Percentiles rank a stretch among this genome's conserved stretches.
Evolutionary conservation across 2,888 invertebrate genomes (phyloP).

Genomic region (Capitulum mitella): DNA sequence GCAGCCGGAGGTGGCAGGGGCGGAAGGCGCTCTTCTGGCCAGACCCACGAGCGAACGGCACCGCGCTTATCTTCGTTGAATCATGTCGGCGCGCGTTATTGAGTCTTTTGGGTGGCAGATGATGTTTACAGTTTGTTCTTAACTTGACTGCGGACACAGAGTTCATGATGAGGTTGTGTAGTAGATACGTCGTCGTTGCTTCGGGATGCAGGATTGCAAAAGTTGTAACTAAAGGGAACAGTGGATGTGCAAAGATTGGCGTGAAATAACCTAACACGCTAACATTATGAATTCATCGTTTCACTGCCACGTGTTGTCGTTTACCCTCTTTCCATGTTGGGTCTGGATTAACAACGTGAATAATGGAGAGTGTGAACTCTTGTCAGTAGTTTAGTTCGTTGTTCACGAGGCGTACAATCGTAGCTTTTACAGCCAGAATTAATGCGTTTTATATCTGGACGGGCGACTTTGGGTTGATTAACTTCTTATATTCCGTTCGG

Average conservation of each 20-base stretch:
- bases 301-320: background rate
- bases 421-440: background rate
- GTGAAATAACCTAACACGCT: background rate
- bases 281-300: background rate
- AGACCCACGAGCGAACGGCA: no score
- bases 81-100: no score
- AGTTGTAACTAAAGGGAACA: no score
- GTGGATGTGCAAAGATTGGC: no score
- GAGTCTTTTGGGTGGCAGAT: no score
- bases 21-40: no score
- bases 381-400: conserved; percentile 3
- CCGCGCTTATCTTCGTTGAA: no score
- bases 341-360: background rate
- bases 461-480: background rate
- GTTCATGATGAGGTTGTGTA: no score
- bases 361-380: conserved; percentile 14
- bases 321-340: background rate
- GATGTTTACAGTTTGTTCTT: background rate
- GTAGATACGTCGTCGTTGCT: no score
- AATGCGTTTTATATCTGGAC: background rate
- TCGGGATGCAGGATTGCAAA: no score
- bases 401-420: background rate
- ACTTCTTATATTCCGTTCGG: background rate
- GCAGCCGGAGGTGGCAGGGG: no score
- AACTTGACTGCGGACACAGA: background rate